A percentile compares a stretch with the other conserved stretches of the same genome.
phyloP scores from a whole-genome alignment of 2,113 vertebrate species.

The Tauraco erythrolophus region DNA sequence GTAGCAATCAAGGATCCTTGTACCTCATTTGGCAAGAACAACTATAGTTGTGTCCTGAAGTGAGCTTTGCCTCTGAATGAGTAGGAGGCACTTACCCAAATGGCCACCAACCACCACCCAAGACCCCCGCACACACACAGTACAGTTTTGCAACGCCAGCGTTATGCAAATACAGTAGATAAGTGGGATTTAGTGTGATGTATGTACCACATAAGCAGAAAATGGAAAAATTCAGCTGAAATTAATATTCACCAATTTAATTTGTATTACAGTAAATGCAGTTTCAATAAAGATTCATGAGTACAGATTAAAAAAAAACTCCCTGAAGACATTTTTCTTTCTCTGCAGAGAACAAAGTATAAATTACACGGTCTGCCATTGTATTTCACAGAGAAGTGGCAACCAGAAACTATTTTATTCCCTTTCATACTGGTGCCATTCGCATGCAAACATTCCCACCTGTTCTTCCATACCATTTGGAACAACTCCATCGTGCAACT shows the following conservation, averaged over 20 bases:
- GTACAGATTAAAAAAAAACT: background rate
- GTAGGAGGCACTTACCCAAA: too few species aligned
- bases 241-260: background rate
- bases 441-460: fast-evolving
- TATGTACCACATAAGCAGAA: too few species aligned
- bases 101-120: too few species aligned
- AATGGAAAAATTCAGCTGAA: background rate
- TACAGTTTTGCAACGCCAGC: too few species aligned
- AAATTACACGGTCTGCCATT: fast-evolving
- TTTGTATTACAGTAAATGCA: background rate
- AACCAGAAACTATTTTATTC: background rate
- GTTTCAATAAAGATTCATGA: background rate
- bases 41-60: too few species aligned
- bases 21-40: too few species aligned
- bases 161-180: too few species aligned
- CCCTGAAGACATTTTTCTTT: background rate
- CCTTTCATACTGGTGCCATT: fast-evolving
- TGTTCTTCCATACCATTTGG: background rate
- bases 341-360: background rate
- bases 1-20: too few species aligned
- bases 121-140: too few species aligned
- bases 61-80: too few species aligned
- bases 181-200: too few species aligned
- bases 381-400: background rate
- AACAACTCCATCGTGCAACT: background rate